These are phyloP conservation scores for Pluvialis apricaria DNA, from an alignment of 2,113 vertebrate species.

Conservation along the genomic window DNA sequence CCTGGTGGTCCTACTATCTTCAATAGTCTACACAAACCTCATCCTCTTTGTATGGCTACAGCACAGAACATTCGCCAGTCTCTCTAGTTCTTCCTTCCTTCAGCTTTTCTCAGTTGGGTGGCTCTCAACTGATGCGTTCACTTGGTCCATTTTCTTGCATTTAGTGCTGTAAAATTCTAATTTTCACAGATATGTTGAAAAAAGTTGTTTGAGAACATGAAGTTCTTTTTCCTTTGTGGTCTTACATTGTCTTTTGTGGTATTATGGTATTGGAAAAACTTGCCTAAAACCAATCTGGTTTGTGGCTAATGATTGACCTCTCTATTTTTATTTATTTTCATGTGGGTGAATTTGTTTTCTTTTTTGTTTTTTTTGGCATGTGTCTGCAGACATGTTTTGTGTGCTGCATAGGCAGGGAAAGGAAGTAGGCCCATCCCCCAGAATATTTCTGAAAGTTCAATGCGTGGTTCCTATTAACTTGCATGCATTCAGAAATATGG, in stretches of 20 bases:
- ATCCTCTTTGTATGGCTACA: accelerated
- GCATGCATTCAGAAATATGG: neutral
- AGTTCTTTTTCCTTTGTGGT: neutral
- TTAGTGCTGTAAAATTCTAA: neutral
- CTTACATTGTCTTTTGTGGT: neutral
- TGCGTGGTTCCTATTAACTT: neutral
- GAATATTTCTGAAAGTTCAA: neutral
- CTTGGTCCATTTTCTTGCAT: neutral
- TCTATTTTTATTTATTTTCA: neutral
- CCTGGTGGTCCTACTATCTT: neutral
- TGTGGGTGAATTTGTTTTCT: neutral
- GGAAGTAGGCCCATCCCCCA: neutral
- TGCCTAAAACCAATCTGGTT: neutral
- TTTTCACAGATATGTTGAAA: neutral
- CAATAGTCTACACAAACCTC: neutral
- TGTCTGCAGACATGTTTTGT: neutral
- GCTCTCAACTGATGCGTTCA: too few relatives aligned
- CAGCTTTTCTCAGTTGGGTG: neutral
- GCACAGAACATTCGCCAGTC: accelerated
- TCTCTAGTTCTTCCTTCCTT: neutral
- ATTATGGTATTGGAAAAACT: neutral
- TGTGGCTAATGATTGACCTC: neutral
- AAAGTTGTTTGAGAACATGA: neutral
- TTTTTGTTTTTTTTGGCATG: neutral
- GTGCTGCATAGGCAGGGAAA: neutral